Evolutionary conservation across 92 coral and sea anemone species (phyloP).

Genomic region (Paragorgia papillata): DNA sequence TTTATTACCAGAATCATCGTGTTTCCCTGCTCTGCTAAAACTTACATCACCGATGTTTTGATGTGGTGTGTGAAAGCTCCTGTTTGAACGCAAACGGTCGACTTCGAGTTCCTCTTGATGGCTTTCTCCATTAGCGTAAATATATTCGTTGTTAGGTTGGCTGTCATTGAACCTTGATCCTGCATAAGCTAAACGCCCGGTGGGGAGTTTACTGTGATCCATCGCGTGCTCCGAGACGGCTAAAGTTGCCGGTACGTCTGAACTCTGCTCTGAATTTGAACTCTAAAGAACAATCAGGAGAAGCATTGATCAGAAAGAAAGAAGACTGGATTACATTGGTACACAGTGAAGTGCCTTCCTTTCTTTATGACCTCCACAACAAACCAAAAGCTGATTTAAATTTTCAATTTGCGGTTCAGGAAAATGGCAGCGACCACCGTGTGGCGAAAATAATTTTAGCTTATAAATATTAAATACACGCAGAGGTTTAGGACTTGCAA

Average conservation of each 20-base stretch:
- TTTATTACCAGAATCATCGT: background rate
- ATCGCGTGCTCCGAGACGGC: constrained; percentile 23
- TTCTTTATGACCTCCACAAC: background rate
- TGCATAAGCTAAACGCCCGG: background rate
- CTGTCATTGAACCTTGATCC: constrained; percentile 23
- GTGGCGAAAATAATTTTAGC: constrained; percentile 13
- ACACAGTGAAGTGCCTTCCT: background rate
- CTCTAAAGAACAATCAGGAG: background rate
- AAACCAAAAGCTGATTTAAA: constrained; percentile 2
- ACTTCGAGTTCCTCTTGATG: background rate
- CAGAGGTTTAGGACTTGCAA: constrained; percentile 11
- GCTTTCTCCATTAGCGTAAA: constrained; percentile 25
- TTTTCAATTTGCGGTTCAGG: constrained; percentile 40
- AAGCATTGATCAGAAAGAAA: background rate
- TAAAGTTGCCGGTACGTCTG: constrained; percentile 10
- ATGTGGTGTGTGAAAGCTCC: background rate
- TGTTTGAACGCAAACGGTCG: constrained; percentile 8
- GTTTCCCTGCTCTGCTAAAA: background rate
- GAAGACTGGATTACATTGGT: background rate
- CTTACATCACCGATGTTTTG: constrained; percentile 24
- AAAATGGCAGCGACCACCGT: constrained; percentile 20
- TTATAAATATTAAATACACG: constrained; percentile 33
- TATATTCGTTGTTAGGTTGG: constrained; percentile 3
- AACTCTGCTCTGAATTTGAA: background rate
- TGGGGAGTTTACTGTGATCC: constrained; percentile 10